Base-by-base conservation (phyloP, 2,113 vertebrate genomes). In the Felis chaus region DNA sequence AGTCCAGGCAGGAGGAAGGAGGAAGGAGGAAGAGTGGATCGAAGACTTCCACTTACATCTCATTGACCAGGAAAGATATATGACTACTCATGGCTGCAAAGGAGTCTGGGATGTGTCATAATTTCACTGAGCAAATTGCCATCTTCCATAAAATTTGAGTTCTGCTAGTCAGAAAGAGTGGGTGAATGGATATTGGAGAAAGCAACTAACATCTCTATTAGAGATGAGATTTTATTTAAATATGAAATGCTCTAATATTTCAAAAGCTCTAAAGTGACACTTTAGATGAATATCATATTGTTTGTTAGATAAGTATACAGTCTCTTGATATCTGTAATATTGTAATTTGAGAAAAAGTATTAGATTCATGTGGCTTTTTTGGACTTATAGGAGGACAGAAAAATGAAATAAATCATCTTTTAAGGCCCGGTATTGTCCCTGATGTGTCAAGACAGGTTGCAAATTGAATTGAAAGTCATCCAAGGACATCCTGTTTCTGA, bases 361-460 rank as follows among this genome's bases (percentile, higher is more conserved):
- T 69, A 89, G 12, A 80, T 68, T 87, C 14, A 18, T 82, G 18
- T 48, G 53, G 12, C 15, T 53, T 71, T 89, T 65, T 95, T 87
- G 83, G 81, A 91, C 88, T 79, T 88, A 66, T 36, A 55, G 36
- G 25, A 83, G 11, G 33, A 7, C n/a, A 91, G 36, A 94, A 96
- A 10, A 93, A 85, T 90, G 41, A 88, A 85, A 25, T 45, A 48
- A 61, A 16, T 92, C 21, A 69, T 78, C 76, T 93, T 91, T 91
- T 65, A 94, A 87, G 41, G 39, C 25, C 19, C 27, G 57, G 3
- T 61, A 19, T 48, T 78, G 14, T 84, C 21, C 31, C 50, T 31
- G 11, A 29, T 76, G 39, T 97, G 94, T 73, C 11, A 89, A 65
- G 63, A 61, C 50, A 66, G 86, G 39, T 80, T 97, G 61, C 88